Base-by-base conservation (phyloP, 1,140 invertebrate genomes). In the Macrobrachium nipponense region DNA sequence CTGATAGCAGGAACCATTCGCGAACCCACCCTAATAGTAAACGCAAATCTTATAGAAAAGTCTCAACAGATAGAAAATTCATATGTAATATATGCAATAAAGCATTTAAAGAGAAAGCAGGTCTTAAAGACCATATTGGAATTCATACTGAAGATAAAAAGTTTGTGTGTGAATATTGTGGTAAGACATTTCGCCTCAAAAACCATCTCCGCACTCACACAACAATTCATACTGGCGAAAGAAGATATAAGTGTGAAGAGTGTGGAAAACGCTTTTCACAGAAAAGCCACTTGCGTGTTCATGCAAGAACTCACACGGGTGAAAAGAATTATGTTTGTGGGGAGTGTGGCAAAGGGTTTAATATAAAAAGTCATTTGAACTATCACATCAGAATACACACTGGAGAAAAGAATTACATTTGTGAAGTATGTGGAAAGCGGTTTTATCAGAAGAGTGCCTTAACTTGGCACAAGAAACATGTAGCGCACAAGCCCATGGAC, bases 271-370 rank as follows among this genome's bases (percentile, higher is more conserved):
- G 51, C 7, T 73, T 73, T 27, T 36, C 36, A 17, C 70, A 44
- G 20, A 18, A 51, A 8, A 44, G 36, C 70, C 51, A 36, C 70
- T 51, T 73, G 36, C 36, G 70, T 51, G 51, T 51, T 51, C 51
- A 51, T 6, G 51, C 51, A 51, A 51, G 51, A 51, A 51, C 51
- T 51, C 51, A 51, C 5, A 51, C 51, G 5, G 51, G 51, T 0
- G 20, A 23, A 7, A 51, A 6, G 5, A 51, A 70, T 36, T 70
- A n/a, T 70, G 66, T 18, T 3, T 70, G 66, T 70, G 20, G 36
- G 18, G 66, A 70, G 66, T 70, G 66, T 70, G 66, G 66, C 20
- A 70, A n/a, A 70, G 18, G 66, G 18, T 70, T 70, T 27, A 18
- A 36, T 18, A 36, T 44, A 51, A 73, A 73, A 36, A 44, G 70